Conservation (phyloP, 2,888 invertebrate genomes). For the Tridacna gigas region DNA sequence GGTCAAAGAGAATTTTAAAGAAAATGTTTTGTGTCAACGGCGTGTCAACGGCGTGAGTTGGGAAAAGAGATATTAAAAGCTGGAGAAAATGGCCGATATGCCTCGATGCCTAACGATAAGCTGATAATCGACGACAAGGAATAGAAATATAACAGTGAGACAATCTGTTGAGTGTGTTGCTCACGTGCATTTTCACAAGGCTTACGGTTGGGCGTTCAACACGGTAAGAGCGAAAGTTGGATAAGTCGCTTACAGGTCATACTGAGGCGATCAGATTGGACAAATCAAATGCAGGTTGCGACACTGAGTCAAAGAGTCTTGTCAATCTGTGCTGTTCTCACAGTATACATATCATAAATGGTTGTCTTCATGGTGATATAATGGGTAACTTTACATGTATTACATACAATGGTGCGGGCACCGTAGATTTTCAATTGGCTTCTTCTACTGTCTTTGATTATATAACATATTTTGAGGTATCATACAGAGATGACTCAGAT, state of each 20-base stretch:
- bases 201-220: no score
- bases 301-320: background rate
- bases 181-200: background rate
- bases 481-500: background rate
- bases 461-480: background rate
- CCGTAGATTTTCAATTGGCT: background rate
- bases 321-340: background rate
- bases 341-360: constrained; percentile 2
- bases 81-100: constrained; percentile 16
- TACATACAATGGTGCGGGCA: background rate
- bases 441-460: background rate
- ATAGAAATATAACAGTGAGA: constrained; percentile 7
- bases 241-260: background rate
- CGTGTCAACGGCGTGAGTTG: constrained; percentile 9
- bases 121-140: constrained; percentile 27
- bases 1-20: no score
- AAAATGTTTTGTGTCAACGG: background rate
- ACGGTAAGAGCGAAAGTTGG: background rate
- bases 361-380: background rate
- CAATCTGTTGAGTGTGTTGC: background rate
- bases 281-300: background rate
- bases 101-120: constrained; percentile 29
- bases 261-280: background rate
- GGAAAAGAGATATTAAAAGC: constrained; percentile 19
- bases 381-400: constrained; percentile 4